Evolutionary conservation across 2,888 invertebrate species (phyloP), one percentile per base, ranked within the genome.

Genomic region (Mimas tiliae): DNA sequence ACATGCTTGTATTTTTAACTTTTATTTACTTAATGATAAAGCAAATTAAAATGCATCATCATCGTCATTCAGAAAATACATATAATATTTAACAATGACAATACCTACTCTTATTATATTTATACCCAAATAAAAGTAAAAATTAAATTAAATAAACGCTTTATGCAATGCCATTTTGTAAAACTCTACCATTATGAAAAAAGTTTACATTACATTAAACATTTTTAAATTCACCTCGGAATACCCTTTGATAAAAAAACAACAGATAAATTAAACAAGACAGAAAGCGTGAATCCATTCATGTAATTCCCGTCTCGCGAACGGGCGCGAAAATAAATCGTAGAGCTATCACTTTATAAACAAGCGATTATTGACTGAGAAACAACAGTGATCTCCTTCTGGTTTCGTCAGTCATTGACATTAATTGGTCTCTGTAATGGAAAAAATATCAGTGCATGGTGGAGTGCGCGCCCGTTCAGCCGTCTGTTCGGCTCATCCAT

Each of bases 341-440:
- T 77, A 79, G 77, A 81, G 62, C 74, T 69, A 74, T 74, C 72
- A 63, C 67, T 58, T 68, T 70, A 77, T 76, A 77, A 79, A 81
- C 80, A 75, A 79, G 72, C 80, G 79, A 83, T 83, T 82, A 87
- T 84, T 84, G 81, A 79, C 81, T 76, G 79, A 81, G 82, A 79
- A 83, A 84, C 77, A 81, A 79, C 81, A 79, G 80, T 81, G 83
- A 85, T 85, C 83, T 85, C 84, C 80, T 86, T 84, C 83, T 77
- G 74, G 85, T 88, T 90, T 89, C 87, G 88, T 87, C 87, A 89
- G 85, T 87, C 86, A 88, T 87, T 87, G 89, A 84, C 88, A 88
- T 87, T 89, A 89, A 90, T 90, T 89, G 86, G 80, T 85, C 77
- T 81, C 77, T 75, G 81, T 82, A 82, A 80, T 85, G 83, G 82